Evolutionary conservation across 2,888 invertebrate genomes (phyloP).

Genomic region (Gastrophysa polygoni): DNA sequence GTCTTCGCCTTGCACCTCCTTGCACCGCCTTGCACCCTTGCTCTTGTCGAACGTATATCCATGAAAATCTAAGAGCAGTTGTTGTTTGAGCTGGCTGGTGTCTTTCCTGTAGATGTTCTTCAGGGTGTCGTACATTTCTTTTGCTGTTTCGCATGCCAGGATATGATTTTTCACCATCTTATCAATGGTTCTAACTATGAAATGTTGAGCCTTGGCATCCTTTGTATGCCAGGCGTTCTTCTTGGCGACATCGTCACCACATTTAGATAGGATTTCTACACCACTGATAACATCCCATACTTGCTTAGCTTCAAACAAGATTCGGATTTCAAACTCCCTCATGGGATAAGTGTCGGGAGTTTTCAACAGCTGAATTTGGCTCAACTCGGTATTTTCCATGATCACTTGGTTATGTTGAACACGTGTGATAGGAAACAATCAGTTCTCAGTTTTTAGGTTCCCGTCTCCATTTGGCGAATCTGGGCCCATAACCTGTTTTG

Average conservation of each 20-base stretch:
- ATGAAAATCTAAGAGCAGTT: background rate
- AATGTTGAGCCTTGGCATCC: slow-evolving; percentile 2
- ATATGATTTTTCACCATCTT: background rate
- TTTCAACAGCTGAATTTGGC: background rate
- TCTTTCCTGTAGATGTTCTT: slow-evolving; percentile 3
- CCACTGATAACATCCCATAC: background rate
- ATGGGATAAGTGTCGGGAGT: background rate
- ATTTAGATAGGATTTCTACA: background rate
- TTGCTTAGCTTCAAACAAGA: background rate
- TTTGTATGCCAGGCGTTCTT: slow-evolving; percentile 2
- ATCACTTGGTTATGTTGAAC: background rate
- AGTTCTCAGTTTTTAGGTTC: background rate
- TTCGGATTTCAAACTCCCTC: background rate
- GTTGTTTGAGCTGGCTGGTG: slow-evolving; percentile 1
- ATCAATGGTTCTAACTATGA: background rate
- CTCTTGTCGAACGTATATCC: background rate
- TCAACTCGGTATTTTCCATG: background rate
- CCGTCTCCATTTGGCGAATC: background rate
- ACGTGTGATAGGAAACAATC: too few species aligned
- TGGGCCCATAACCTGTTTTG: too few species aligned
- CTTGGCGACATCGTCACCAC: background rate
- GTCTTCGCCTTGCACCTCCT: too few species aligned
- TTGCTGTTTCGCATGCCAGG: background rate
- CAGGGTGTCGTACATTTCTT: slow-evolving; percentile 1
- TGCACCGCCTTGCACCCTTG: too few species aligned